phyloP scores from a whole-genome alignment of 2,797 vertebrate genomes.

The Lepus townsendii region DNA sequence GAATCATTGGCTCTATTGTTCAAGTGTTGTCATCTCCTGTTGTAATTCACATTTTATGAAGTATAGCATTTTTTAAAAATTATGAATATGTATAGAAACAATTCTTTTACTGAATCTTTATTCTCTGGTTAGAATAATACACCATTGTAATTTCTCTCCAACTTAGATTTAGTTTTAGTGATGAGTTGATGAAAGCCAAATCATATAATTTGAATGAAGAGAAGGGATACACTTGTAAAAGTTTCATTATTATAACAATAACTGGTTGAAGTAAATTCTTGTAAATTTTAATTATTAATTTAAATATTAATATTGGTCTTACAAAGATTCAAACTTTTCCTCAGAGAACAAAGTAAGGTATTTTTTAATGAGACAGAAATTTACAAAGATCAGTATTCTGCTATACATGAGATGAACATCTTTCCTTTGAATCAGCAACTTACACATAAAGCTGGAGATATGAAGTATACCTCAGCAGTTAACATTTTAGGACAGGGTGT shows the following conservation, averaged over 20 bases:
- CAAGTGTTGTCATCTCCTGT: not conserved
- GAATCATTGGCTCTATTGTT: slow-evolving; percentile 51
- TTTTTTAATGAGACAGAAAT: slow-evolving; percentile 8
- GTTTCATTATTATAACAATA: not conserved
- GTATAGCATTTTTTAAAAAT: slow-evolving; percentile 52
- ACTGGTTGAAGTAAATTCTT: slow-evolving; percentile 27
- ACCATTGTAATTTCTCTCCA: not conserved
- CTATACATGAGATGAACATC: not conserved
- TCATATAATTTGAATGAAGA: slow-evolving; percentile 35
- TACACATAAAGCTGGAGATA: not conserved
- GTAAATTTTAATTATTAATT: too few species aligned
- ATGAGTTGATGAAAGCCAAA: not conserved
- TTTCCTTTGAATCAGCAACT: not conserved
- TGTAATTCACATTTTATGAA: slow-evolving; percentile 43
- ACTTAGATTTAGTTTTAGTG: slow-evolving; percentile 9
- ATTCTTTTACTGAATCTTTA: not conserved
- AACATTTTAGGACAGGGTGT: not conserved
- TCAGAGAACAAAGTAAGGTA: not conserved
- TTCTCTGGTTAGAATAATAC: slow-evolving; percentile 27
- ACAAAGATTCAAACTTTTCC: not conserved
- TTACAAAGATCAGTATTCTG: not conserved
- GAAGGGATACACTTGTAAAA: not conserved
- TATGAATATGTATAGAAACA: not conserved
- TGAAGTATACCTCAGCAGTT: not conserved
- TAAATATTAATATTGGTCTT: not conserved